Conservation (phyloP, 2,797 vertebrate species). For the Tachyglossus aculeatus region DNA sequence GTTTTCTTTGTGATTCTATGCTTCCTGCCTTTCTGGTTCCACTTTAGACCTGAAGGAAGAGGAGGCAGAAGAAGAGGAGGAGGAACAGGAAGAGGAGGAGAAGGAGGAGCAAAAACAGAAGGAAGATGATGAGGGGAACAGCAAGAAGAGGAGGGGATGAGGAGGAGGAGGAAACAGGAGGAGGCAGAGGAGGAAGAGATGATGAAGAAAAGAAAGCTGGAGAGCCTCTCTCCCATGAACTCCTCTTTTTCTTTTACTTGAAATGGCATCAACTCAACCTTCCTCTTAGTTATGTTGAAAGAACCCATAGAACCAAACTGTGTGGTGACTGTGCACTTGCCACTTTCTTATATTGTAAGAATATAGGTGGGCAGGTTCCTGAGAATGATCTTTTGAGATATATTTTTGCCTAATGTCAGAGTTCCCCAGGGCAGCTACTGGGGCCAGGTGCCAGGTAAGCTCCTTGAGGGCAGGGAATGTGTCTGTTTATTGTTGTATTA, state of each 20-base stretch:
- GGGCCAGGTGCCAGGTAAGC: rapidly evolving
- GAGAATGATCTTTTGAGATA: no score
- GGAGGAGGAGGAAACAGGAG: no score
- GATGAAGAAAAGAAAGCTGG: no score
- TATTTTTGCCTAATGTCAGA: no score
- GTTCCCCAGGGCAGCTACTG: rapidly evolving
- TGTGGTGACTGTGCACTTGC: no score
- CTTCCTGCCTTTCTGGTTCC: background rate
- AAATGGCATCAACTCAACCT: background rate
- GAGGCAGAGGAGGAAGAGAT: no score
- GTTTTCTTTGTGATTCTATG: background rate
- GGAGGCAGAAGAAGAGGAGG: background rate
- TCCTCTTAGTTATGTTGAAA: background rate
- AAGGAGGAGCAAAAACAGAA: background rate
- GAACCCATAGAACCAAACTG: background rate
- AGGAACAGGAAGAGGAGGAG: background rate
- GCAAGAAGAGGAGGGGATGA: no score
- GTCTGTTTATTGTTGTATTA: no score
- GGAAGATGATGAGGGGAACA: no score
- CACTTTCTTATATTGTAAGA: background rate
- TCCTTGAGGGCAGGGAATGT: no score
- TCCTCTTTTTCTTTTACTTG: background rate
- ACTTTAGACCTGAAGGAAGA: background rate
- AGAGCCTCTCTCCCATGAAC: no score
- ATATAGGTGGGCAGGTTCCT: background rate